phyloP scores from a whole-genome alignment of 2,113 vertebrate species.

The Mixornis gularis region DNA sequence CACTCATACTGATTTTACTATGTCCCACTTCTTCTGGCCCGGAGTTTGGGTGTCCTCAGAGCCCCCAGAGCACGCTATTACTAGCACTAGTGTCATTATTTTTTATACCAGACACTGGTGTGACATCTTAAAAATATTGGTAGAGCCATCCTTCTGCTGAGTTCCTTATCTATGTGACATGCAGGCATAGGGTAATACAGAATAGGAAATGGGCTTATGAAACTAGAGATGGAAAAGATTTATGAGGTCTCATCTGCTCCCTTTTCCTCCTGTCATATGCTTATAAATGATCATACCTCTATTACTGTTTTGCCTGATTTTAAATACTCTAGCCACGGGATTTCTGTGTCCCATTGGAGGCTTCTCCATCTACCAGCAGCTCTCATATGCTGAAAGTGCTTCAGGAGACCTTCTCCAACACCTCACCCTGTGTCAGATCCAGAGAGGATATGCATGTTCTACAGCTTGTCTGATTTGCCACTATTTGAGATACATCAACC shows the following conservation, averaged over 20 bases:
- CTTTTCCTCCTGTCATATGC: background rate
- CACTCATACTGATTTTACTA: background rate
- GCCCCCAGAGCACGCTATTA: background rate
- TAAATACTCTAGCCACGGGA: background rate
- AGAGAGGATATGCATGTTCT: background rate
- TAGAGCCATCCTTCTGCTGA: background rate
- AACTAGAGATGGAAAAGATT: background rate
- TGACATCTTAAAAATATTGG: background rate
- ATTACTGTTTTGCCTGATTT: background rate
- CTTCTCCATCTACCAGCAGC: background rate
- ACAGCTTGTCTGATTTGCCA: background rate
- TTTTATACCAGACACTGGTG: background rate
- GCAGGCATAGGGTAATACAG: background rate
- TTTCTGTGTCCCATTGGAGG: background rate
- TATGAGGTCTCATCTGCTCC: background rate
- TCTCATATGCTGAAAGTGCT: background rate
- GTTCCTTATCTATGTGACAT: background rate
- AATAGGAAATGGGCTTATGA: background rate
- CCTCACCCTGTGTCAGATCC: rapidly evolving
- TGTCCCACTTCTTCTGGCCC: background rate
- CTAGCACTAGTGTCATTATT: background rate
- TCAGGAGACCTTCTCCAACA: background rate
- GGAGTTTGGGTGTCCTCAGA: background rate
- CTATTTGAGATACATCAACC: background rate
- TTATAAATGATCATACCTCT: background rate